Conservation (phyloP, 1,140 invertebrate genomes). For the Polyergus mexicanus region DNA sequence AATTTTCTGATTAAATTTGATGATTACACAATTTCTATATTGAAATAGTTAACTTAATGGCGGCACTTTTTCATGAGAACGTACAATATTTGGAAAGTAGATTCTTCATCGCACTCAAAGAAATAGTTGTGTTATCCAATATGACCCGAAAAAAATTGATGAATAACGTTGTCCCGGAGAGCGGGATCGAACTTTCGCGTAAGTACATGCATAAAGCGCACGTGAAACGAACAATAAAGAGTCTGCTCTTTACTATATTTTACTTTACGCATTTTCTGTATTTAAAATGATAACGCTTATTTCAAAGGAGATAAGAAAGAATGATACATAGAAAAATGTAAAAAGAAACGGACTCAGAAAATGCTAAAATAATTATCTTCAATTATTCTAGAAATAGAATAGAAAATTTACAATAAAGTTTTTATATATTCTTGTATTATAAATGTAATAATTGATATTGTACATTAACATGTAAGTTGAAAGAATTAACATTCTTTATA, state of each 20-base stretch:
- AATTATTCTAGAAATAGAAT: background rate
- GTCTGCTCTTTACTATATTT: background rate
- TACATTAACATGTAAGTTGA: background rate
- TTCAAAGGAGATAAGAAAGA: background rate
- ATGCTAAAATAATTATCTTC: background rate
- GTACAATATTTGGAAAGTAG: slow-evolving; percentile 8
- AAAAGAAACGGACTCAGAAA: background rate
- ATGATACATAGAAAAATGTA: background rate
- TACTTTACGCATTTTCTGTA: background rate
- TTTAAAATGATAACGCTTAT: background rate
- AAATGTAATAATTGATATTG: background rate
- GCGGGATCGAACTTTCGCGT: slow-evolving; percentile 50
- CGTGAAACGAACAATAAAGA: background rate
- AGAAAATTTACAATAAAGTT: background rate
- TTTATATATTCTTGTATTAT: background rate
- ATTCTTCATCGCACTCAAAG: slow-evolving; percentile 1
- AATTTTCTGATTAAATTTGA: background rate
- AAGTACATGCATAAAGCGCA: background rate
- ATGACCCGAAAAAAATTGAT: slow-evolving; percentile 40
- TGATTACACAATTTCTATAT: background rate
- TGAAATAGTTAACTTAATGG: slow-evolving; percentile 60
- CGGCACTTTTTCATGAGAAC: slow-evolving; percentile 60
- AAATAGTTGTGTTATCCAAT: slow-evolving; percentile 46
- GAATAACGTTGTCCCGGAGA: background rate
- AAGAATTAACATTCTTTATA: background rate